phyloP scores from a whole-genome alignment of 2,113 vertebrate genomes.

The Abramis brama region DNA sequence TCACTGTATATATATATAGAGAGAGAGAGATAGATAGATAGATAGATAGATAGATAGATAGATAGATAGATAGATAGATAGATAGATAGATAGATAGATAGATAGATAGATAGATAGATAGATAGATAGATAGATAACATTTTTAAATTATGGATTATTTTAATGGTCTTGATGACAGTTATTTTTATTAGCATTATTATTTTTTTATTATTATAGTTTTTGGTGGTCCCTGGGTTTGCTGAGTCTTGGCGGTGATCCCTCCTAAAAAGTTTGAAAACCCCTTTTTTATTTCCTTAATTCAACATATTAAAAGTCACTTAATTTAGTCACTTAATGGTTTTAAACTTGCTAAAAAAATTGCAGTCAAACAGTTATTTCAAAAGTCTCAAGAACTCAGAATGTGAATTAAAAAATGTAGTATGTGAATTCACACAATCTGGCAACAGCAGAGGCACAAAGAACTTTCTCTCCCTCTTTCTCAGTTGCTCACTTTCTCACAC shows the following conservation, averaged over 20 bases:
- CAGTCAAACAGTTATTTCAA: neutral
- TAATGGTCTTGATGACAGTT: too few relatives aligned
- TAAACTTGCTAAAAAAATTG: neutral
- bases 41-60: too few relatives aligned
- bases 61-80: too few relatives aligned
- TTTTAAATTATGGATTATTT: too few relatives aligned
- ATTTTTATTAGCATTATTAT: too few relatives aligned
- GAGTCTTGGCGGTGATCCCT: neutral
- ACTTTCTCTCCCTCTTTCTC: slow-evolving; percentile 15
- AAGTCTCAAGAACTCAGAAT: neutral
- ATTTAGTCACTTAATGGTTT: neutral
- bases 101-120: too few relatives aligned
- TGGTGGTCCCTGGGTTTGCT: too few relatives aligned
- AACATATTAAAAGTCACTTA: neutral
- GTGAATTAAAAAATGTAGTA: neutral
- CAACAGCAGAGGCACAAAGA: slow-evolving; percentile 45
- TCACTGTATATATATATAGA: too few relatives aligned
- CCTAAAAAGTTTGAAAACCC: neutral
- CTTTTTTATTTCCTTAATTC: neutral
- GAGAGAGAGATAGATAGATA: too few relatives aligned
- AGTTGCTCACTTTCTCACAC: slow-evolving; percentile 27
- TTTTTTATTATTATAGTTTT: too few relatives aligned
- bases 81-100: too few relatives aligned
- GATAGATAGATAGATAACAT: too few relatives aligned
- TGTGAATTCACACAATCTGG: slow-evolving; percentile 38